phyloP scores from a whole-genome alignment of 2,888 invertebrate species.

The Pachydiplax longipennis region DNA sequence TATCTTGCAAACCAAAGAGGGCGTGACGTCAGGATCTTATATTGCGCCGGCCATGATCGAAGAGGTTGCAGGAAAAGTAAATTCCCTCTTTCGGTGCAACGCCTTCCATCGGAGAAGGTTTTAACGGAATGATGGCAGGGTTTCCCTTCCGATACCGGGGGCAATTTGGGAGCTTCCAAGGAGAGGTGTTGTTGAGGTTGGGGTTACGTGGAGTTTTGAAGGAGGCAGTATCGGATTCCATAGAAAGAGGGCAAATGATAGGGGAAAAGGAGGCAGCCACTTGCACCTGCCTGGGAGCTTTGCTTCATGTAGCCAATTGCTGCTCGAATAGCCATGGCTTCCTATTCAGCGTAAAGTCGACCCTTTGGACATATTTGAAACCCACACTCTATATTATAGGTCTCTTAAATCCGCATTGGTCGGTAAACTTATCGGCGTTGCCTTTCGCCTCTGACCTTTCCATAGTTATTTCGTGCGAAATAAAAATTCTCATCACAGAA shows the following conservation, averaged over 20 bases:
- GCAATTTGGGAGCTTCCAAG: background rate
- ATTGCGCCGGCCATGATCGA: background rate
- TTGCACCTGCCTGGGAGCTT: constrained; percentile 26
- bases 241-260: background rate
- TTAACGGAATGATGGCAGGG: background rate
- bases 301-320: constrained; percentile 41
- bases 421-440: too few species aligned
- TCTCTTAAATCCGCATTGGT: too few species aligned
- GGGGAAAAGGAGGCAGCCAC: constrained; percentile 7
- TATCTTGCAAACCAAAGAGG: background rate
- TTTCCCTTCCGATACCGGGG: background rate
- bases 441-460: too few species aligned
- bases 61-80: background rate
- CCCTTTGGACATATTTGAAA: constrained; percentile 23
- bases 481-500: too few species aligned
- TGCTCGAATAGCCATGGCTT: constrained; percentile 24
- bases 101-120: background rate
- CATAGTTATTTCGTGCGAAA: too few species aligned
- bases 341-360: constrained; percentile 17
- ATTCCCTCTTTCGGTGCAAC: background rate
- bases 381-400: too few species aligned
- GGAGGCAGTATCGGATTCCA: background rate
- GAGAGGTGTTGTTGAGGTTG: background rate
- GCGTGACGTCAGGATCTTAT: background rate
- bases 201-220: background rate